Conservation (phyloP, 1,140 invertebrate species). For the Steinernema feltiae region DNA sequence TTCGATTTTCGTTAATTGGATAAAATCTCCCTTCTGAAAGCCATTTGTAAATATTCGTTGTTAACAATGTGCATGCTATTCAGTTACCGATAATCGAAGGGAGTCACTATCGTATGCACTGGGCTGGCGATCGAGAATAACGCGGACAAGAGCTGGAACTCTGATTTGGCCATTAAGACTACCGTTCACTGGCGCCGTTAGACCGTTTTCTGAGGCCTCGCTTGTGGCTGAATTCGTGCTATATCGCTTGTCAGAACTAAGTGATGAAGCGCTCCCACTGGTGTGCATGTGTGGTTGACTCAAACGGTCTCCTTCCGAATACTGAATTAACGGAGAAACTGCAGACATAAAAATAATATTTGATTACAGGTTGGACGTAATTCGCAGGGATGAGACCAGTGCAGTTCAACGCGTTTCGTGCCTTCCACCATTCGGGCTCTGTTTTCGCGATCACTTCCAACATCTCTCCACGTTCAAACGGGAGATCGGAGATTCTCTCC, state of each 20-base stretch:
- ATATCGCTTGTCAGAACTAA: conserved; percentile 29
- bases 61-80: no score
- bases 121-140: conserved; percentile 37
- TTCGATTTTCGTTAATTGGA: conserved; percentile 39
- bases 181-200: background rate
- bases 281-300: conserved; percentile 27
- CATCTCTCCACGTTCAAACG: conserved; percentile 87
- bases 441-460: conserved; percentile 85
- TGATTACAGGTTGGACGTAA: conserved; percentile 68
- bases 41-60: background rate
- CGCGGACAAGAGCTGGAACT: conserved; percentile 32
- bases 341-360: no score
- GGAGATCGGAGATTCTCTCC: conserved; percentile 78
- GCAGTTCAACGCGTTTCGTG: conserved; percentile 75
- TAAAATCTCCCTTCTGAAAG: conserved; percentile 42
- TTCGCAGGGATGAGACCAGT: conserved; percentile 90
- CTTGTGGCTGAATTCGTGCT: conserved; percentile 35
- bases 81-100: conserved; percentile 32
- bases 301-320: conserved; percentile 36
- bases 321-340: conserved; percentile 25
- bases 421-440: conserved; percentile 96
- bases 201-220: conserved; percentile 18
- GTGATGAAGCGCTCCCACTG: conserved; percentile 19
- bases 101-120: conserved; percentile 46
- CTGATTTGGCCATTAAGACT: background rate